These are phyloP conservation scores for Meriones unguiculatus DNA, from an alignment of 2,113 vertebrate species.

Conservation along the genomic window DNA sequence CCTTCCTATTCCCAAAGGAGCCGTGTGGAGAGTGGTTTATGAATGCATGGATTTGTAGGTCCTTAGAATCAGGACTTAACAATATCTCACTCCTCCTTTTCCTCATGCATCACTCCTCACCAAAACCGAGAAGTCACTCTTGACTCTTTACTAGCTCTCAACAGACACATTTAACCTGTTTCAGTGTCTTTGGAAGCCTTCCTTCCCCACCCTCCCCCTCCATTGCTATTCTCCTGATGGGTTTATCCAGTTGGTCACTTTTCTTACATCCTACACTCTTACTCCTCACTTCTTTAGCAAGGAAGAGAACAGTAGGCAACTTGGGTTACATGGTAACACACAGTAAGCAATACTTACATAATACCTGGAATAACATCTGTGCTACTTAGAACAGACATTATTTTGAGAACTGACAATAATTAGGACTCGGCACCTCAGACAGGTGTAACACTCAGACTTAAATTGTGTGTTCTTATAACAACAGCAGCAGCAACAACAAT, in stretches of 20 bases:
- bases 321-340: background rate
- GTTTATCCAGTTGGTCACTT: background rate
- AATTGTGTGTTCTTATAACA: background rate
- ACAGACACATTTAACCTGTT: background rate
- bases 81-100: background rate
- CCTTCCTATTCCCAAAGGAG: constrained; percentile 16
- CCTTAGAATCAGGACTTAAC: constrained; percentile 19
- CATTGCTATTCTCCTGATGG: background rate
- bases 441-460: constrained; percentile 5
- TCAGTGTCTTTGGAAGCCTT: background rate
- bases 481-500: background rate
- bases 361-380: background rate
- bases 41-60: background rate
- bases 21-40: constrained; percentile 35
- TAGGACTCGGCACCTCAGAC: background rate
- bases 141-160: background rate
- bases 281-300: background rate
- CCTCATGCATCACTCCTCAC: background rate
- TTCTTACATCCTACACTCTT: background rate
- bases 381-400: background rate
- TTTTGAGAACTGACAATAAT: background rate
- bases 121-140: background rate
- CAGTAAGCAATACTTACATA: background rate
- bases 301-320: background rate
- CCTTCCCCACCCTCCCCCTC: background rate